Evolutionary conservation across 2,888 invertebrate species (phyloP), one percentile per base, ranked within the genome.

Genomic region (Leucania comma): DNA sequence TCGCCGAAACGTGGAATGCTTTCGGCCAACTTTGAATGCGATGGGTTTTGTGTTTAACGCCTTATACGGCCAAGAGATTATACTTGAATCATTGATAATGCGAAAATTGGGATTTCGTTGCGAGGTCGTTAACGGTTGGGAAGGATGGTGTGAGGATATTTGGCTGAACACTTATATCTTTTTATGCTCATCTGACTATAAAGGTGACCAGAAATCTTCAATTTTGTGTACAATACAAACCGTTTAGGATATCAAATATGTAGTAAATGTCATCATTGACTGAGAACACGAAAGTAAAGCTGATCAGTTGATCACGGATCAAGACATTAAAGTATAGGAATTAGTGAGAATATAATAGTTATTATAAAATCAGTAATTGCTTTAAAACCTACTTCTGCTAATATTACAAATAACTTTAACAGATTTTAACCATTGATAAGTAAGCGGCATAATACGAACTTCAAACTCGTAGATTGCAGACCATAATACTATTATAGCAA

Each of bases 1-100:
- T 93, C 88, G 87, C 82, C 86, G 84, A 88, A 91, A 91, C 87
- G 85, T 80, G 90, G 87, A 89, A 90, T 90, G 87, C 81, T 87
- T 88, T 87, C 85, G 81, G 78, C 79, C 82, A 78, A 75, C 80
- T 80, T 84, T 78, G 81, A 81, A 78, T 80, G 76, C 69, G 78
- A 82, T 78, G 82, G 76, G 81, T 85, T 87, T 82, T 78, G 84
- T 82, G 76, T 85, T 81, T 83, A 84, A 72, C 71, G 66, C 85
- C 87, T 75, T 83, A 83, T 83, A 75, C 61, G 82, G 78, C 61
- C 57, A 65, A 65, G 69, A 80, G 83, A 82, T 83, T 88, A 82
- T 80, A 67, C 81, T 73, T 82, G 87, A 87, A 81, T 83, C 78
- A 82, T 82, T 85, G 87, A 85, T 81, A 87, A 84, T 86, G 83